Evolutionary conservation across 2,797 vertebrate genomes (phyloP), one percentile per base, ranked within the genome.

Genomic region (Aplochiton taeniatus): DNA sequence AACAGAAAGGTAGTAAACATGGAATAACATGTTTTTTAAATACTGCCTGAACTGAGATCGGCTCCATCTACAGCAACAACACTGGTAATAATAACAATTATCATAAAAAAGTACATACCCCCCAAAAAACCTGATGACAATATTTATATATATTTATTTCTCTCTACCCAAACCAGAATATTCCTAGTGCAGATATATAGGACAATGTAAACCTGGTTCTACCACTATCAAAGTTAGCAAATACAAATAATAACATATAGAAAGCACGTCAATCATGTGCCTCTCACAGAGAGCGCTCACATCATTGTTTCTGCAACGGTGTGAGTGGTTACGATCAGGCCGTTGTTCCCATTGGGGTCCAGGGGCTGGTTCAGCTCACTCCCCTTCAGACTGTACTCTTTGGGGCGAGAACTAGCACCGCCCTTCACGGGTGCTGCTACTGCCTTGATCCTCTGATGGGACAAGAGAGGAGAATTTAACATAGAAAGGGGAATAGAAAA

Each of bases 281-380:
- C 89, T 90, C 88, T 90, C 87, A 89, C 85, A 89, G 89, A 90
- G 88, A 90, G 90, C 84, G 85, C 83, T 89, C 92, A 96, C 97
- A 99, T 98, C 93, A 93, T 97, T 87, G 98, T 98, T 93, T 99
- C 97, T 89, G 98, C 95, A 85, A 98, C 91, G 93, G 96, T 95
- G 91, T 96, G 96, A 73, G 95, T 94, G 74, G 95, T 94, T 88
- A 97, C 98, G 85, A 91, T 91, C 86, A 95, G 92, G 73, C 92
- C 87, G 41, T 93, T 94, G 76, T 94, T 96, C 54, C 90, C 84
- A 57, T 93, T 94, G 69, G 94, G 90, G 87, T 93, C 91, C 88
- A 96, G 95, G 4, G 95, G 95, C 18, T 91, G 91, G 77, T 92
- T 93, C 63, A 95, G 91, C 84, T 97, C 96, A 0, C 83, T 93